Evolutionary conservation across 2,888 invertebrate genomes (phyloP).

Genomic region (Willowsia nigromaculata): DNA sequence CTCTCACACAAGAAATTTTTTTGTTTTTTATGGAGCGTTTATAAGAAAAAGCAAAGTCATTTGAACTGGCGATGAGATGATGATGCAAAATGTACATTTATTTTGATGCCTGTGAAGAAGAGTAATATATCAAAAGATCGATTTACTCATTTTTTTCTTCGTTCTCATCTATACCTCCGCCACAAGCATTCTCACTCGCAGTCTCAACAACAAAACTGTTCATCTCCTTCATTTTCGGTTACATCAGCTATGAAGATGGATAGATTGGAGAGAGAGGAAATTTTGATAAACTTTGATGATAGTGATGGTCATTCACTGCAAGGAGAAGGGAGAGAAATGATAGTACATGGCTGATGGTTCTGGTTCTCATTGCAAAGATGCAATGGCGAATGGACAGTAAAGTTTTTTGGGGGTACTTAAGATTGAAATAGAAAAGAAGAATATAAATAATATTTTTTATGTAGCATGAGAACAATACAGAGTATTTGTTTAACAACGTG

Average conservation of each 20-base stretch:
- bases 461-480: background rate
- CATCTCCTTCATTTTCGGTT: constrained; percentile 14
- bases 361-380: background rate
- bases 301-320: background rate
- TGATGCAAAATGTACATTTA: constrained; percentile 37
- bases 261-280: background rate
- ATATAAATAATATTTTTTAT: background rate
- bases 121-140: constrained; percentile 43
- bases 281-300: constrained; percentile 32
- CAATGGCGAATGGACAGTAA: background rate
- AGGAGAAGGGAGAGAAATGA: background rate
- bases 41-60: constrained; percentile 39
- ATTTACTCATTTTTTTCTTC: constrained; percentile 9
- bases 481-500: background rate
- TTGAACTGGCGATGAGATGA: constrained; percentile 33
- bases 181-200: background rate
- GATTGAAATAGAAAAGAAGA: background rate
- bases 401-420: constrained; percentile 28
- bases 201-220: constrained; percentile 34
- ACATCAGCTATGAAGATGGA: background rate
- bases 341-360: background rate
- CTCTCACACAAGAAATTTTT: background rate
- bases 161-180: background rate
- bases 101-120: constrained; percentile 48
- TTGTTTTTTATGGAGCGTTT: constrained; percentile 31